These are phyloP conservation scores for Istiophorus platypterus DNA, from an alignment of 2,113 vertebrate species.

Conservation along the genomic window DNA sequence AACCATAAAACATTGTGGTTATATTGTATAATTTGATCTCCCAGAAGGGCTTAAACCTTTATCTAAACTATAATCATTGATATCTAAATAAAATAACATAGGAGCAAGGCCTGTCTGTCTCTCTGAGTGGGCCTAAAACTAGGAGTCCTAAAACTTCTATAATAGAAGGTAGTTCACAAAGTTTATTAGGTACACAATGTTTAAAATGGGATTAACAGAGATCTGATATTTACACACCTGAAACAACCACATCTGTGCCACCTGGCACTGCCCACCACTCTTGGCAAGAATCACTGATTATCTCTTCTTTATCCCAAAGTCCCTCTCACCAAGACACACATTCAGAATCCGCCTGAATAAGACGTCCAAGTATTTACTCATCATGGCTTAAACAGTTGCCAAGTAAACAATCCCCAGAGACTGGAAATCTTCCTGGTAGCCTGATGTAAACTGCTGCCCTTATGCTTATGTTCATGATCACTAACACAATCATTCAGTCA, in stretches of 20 bases:
- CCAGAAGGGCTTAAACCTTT: no score
- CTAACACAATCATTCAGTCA: not conserved
- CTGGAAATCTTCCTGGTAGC: not conserved
- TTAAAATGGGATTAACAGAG: not conserved
- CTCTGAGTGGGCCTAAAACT: not conserved
- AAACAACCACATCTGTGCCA: not conserved
- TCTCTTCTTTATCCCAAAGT: conserved; percentile 1
- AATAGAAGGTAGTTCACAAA: not conserved
- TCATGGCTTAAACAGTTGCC: not conserved
- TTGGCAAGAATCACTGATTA: conserved; percentile 1
- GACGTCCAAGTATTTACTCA: not conserved
- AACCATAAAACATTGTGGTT: not conserved
- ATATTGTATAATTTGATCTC: no score
- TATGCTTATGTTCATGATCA: not conserved
- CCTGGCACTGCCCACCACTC: not conserved
- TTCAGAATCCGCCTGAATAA: not conserved
- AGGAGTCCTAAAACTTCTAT: not conserved
- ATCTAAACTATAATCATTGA: no score
- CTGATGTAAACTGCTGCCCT: not conserved
- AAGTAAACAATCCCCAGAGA: conserved; percentile 7
- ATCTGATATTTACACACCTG: not conserved
- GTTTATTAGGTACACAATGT: not conserved
- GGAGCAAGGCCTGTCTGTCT: not conserved
- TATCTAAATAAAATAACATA: not conserved
- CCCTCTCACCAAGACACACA: conserved; percentile 4